Conservation (phyloP, 2,888 invertebrate genomes). For the Drosophila pseudotakahashii region DNA sequence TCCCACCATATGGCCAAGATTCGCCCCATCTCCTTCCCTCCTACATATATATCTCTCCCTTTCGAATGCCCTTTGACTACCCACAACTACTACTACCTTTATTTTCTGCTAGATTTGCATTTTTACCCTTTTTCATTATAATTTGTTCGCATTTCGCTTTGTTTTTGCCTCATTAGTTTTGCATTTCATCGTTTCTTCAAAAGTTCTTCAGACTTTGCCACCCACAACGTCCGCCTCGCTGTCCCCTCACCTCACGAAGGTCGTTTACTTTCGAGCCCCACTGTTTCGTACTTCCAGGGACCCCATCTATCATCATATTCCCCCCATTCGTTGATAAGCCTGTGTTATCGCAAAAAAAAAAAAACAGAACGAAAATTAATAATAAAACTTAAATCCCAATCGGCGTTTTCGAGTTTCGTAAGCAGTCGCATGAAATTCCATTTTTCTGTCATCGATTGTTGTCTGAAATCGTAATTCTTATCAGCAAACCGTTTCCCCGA, state of each 20-base stretch:
- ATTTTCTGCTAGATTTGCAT: conserved; percentile 23
- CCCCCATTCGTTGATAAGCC: conserved; percentile 3
- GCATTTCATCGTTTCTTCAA: background rate
- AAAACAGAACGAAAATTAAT: conserved; percentile 11
- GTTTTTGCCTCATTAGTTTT: conserved; percentile 15
- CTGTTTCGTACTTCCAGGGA: conserved; percentile 3
- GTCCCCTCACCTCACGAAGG: conserved; percentile 10
- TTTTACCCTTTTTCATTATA: conserved; percentile 17
- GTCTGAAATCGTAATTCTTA: conserved; percentile 14
- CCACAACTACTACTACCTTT: background rate
- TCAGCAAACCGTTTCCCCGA: conserved; percentile 5
- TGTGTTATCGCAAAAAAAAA: conserved; percentile 16
- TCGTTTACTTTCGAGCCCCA: conserved; percentile 14
- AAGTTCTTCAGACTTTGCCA: background rate
- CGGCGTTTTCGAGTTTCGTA: conserved; percentile 19
- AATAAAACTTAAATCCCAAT: conserved; percentile 24
- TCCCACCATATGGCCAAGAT: background rate
- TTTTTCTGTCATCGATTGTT: conserved; percentile 18
- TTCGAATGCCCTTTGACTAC: conserved; percentile 13
- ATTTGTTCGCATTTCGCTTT: conserved; percentile 15
- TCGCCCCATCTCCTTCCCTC: conserved; percentile 1
- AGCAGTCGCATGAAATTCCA: conserved; percentile 10
- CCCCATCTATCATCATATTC: conserved; percentile 24
- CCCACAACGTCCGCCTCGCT: background rate
- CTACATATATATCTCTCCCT: background rate